Evolutionary conservation across 2,888 invertebrate genomes (phyloP).

Genomic region (Zhuqinia jingwanae): DNA sequence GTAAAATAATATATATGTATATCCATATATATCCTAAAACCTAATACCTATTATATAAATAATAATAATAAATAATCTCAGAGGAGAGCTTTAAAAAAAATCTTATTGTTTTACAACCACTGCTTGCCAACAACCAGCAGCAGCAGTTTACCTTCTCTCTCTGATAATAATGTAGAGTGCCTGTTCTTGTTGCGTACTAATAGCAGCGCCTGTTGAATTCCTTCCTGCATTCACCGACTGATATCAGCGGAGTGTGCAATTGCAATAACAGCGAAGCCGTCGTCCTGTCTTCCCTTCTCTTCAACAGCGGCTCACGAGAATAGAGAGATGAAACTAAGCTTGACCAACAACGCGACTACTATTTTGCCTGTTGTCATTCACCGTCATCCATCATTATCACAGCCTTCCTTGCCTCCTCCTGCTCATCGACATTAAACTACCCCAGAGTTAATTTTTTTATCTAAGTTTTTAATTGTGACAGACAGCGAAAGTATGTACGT

Average conservation of each 20-base stretch:
- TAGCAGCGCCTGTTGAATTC: slow-evolving; percentile 24
- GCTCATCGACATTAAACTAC: background rate
- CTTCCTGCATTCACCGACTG: slow-evolving; percentile 62
- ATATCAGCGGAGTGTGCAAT: slow-evolving; percentile 32
- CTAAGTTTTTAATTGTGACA: slow-evolving; percentile 36
- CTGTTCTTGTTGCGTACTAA: slow-evolving; percentile 38
- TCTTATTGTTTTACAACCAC: background rate
- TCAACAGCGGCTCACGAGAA: background rate
- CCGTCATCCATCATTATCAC: background rate
- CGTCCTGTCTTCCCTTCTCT: background rate
- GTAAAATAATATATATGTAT: no score
- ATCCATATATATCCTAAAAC: no score
- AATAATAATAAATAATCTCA: no score
- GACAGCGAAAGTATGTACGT: slow-evolving; percentile 26
- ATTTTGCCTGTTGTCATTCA: slow-evolving; percentile 7
- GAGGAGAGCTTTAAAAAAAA: no score
- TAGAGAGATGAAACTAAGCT: slow-evolving; percentile 39
- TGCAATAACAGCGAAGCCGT: background rate
- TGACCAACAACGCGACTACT: background rate
- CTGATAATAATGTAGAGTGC: background rate
- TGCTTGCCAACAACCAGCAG: background rate
- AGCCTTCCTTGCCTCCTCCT: background rate
- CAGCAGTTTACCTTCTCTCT: no score
- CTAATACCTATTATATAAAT: no score
- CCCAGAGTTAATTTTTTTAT: background rate